phyloP scores from a whole-genome alignment of 2,888 invertebrate species.

The Drosophila mimetica region DNA sequence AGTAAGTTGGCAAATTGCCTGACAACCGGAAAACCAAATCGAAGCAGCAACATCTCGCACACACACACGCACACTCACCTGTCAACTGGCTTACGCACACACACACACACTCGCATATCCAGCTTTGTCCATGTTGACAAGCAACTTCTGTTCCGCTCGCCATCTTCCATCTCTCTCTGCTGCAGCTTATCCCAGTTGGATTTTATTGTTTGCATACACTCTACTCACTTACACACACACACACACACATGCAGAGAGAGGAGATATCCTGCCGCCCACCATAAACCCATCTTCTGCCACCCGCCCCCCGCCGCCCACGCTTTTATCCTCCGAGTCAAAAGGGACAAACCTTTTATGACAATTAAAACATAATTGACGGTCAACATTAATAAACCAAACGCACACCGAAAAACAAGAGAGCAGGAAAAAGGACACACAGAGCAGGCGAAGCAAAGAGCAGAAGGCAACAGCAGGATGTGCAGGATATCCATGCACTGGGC shows the following conservation, averaged over 20 bases:
- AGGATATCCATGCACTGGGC: slow-evolving; percentile 10
- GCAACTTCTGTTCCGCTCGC: slow-evolving; percentile 41
- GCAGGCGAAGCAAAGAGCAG: slow-evolving; percentile 3
- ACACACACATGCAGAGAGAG: slow-evolving; percentile 23
- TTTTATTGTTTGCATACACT: slow-evolving; percentile 68
- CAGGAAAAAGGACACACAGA: slow-evolving; percentile 26
- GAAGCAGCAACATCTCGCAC: slow-evolving; percentile 53
- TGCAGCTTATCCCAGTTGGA: slow-evolving; percentile 75
- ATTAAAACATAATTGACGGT: slow-evolving; percentile 85
- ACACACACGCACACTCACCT: slow-evolving; percentile 34
- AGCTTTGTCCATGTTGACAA: slow-evolving; percentile 74
- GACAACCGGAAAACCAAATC: slow-evolving; percentile 53
- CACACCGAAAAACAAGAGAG: slow-evolving; percentile 49
- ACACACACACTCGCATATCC: slow-evolving; percentile 44
- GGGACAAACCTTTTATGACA: slow-evolving; percentile 83
- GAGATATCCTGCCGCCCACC: slow-evolving; percentile 5
- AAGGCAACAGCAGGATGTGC: slow-evolving; percentile 17
- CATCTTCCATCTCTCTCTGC: slow-evolving; percentile 21
- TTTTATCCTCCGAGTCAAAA: slow-evolving; percentile 40
- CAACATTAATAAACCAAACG: slow-evolving; percentile 80
- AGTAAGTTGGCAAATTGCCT: slow-evolving; percentile 79
- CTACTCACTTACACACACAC: slow-evolving; percentile 14
- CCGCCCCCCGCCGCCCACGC: too few species aligned
- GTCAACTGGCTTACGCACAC: slow-evolving; percentile 72
- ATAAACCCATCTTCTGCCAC: background rate